A percentile compares a stretch with the other conserved stretches of the same genome.
These are phyloP conservation scores for Molorchus minor DNA, from an alignment of 2,888 invertebrate genomes.

Conservation along the genomic window DNA sequence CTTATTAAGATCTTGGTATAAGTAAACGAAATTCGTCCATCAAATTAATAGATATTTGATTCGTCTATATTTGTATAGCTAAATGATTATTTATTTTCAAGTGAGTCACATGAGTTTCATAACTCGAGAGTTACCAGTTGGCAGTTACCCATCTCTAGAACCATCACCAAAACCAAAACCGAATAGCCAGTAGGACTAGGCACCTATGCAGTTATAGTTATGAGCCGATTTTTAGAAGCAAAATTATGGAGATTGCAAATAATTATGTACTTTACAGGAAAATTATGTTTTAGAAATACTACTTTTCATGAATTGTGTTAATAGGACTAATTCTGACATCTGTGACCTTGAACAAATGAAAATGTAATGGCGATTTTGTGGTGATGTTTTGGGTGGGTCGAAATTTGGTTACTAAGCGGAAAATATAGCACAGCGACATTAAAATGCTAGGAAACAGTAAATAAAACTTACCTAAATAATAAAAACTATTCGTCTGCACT, in stretches of 20 bases:
- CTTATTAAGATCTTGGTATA: too few relatives aligned
- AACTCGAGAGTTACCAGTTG: too few relatives aligned
- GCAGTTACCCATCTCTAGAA: too few relatives aligned
- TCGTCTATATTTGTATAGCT: too few relatives aligned
- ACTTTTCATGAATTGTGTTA: constrained; percentile 31
- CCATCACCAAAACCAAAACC: constrained; percentile 34
- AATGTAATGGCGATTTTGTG: constrained; percentile 49
- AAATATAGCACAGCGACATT: constrained; percentile 35
- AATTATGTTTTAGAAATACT: constrained; percentile 29
- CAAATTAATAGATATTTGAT: too few relatives aligned
- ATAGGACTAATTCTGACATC: constrained; percentile 56
- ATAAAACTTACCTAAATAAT: constrained; percentile 51
- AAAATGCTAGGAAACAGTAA: constrained; percentile 36
- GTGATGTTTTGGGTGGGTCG: constrained; percentile 55
- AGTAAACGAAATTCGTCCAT: too few relatives aligned
- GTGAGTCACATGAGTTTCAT: too few relatives aligned
- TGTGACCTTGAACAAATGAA: constrained; percentile 57
- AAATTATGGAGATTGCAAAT: constrained; percentile 27
- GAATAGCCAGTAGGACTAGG: too few relatives aligned
- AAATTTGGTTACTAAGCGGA: constrained; percentile 40
- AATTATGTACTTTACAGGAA: constrained; percentile 23
- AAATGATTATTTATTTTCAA: too few relatives aligned
- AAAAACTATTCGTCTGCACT: constrained; percentile 40
- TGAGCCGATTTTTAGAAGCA: constrained; percentile 31
- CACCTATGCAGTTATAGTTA: constrained; percentile 30